Evolutionary conservation across 2,797 vertebrate genomes (phyloP).

Genomic region (Phrynocephalus guinanensis): DNA sequence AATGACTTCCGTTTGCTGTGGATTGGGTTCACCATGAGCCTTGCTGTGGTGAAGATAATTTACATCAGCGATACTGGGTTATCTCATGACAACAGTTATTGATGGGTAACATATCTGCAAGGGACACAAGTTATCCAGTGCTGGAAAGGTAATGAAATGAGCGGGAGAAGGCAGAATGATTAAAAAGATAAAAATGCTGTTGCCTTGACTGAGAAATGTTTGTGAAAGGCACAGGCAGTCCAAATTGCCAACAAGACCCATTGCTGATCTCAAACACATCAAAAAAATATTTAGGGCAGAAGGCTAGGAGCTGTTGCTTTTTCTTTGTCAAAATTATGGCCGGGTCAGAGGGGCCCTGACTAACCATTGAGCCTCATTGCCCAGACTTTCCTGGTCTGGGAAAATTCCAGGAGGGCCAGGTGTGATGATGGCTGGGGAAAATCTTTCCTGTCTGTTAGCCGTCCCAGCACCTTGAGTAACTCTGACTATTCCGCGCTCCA

Average conservation of each 20-base stretch:
- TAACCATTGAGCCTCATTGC: no score
- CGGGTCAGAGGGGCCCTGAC: no score
- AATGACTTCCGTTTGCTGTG: constrained; percentile 6
- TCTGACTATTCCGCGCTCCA: no score
- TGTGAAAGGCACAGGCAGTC: not conserved
- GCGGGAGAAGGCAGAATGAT: constrained; percentile 1
- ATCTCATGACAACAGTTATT: constrained; percentile 27
- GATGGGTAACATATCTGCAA: constrained; percentile 10
- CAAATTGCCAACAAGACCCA: not conserved
- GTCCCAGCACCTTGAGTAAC: no score
- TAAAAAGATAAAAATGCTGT: not conserved
- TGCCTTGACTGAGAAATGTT: not conserved
- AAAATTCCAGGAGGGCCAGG: no score
- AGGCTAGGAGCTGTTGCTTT: not conserved
- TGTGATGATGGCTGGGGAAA: no score
- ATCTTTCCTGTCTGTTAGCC: no score
- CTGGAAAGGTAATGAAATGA: constrained; percentile 12
- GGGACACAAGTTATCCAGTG: not conserved
- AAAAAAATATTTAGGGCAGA: not conserved
- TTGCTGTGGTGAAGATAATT: constrained; percentile 20
- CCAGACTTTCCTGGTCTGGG: no score
- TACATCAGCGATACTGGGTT: constrained; percentile 4
- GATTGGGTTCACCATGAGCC: constrained; percentile 2
- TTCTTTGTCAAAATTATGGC: no score
- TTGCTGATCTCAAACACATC: no score